Conservation (phyloP, 1,140 invertebrate genomes). For the Trichonephila clavipes region DNA sequence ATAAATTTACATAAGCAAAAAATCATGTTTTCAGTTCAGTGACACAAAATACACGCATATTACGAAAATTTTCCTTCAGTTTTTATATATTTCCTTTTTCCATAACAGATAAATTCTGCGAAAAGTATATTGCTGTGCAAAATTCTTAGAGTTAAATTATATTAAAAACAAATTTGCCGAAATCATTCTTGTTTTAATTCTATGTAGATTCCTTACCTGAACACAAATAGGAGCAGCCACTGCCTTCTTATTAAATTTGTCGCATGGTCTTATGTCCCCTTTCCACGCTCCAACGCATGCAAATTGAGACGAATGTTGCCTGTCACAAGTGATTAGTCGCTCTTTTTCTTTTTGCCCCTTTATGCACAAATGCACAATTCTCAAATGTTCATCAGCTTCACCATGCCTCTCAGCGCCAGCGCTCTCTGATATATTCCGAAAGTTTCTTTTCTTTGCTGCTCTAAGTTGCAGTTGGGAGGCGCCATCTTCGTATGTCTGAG, state of each 20-base stretch:
- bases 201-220: not conserved
- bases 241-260: not conserved
- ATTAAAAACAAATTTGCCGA: too few relatives aligned
- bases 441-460: not conserved
- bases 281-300: not conserved
- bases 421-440: not conserved
- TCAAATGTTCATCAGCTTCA: not conserved
- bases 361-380: not conserved
- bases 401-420: not conserved
- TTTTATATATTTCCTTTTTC: too few relatives aligned
- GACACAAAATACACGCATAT: too few relatives aligned
- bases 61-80: too few relatives aligned
- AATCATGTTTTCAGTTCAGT: too few relatives aligned
- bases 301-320: not conserved
- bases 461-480: not conserved
- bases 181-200: too few relatives aligned
- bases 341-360: not conserved
- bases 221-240: not conserved
- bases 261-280: not conserved
- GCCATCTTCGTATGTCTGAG: too few relatives aligned
- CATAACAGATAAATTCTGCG: too few relatives aligned
- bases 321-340: slow-evolving; percentile 10
- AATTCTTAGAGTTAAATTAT: too few relatives aligned
- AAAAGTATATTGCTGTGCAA: too few relatives aligned
- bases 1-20: too few relatives aligned